Conservation (phyloP, 92 coral and sea anemone genomes). For the Epizoanthus fatuus region DNA sequence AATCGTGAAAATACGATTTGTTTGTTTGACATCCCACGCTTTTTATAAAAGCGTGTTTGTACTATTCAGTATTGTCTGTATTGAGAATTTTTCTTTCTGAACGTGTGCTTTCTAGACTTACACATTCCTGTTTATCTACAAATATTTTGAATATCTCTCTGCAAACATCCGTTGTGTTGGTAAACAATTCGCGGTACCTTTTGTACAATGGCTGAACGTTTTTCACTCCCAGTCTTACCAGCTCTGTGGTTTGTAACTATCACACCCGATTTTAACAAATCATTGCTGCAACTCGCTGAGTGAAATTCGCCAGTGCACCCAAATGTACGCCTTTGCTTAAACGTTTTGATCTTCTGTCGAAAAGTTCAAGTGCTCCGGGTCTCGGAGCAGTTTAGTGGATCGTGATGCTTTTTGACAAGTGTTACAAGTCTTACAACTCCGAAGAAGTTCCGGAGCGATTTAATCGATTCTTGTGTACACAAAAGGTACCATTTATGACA, state of each 20-base stretch:
- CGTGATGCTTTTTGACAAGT: conserved; percentile 10
- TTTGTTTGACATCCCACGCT: neutral
- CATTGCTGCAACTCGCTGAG: conserved; percentile 18
- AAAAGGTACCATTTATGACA: conserved; percentile 3
- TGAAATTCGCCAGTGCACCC: conserved; percentile 8
- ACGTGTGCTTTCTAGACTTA: too few relatives aligned
- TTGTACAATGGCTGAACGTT: conserved; percentile 19
- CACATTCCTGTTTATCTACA: conserved; percentile 3
- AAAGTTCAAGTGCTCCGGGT: neutral
- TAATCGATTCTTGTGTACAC: conserved; percentile 29
- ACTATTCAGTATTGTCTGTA: too few relatives aligned
- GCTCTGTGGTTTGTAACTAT: conserved; percentile 33
- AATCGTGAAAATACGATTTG: conserved; percentile 30
- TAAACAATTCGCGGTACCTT: conserved; percentile 30
- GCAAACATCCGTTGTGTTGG: conserved; percentile 21
- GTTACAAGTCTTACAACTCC: conserved; percentile 15
- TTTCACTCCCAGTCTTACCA: neutral
- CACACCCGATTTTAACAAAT: conserved; percentile 26
- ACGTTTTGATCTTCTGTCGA: neutral
- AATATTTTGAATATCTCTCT: neutral
- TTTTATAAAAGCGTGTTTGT: neutral
- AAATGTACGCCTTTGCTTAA: neutral
- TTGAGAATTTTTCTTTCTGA: neutral
- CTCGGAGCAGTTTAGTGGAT: conserved; percentile 4
- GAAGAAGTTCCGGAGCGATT: neutral